phyloP scores from a whole-genome alignment of 2,113 vertebrate species.

The Podilymbus podiceps region DNA sequence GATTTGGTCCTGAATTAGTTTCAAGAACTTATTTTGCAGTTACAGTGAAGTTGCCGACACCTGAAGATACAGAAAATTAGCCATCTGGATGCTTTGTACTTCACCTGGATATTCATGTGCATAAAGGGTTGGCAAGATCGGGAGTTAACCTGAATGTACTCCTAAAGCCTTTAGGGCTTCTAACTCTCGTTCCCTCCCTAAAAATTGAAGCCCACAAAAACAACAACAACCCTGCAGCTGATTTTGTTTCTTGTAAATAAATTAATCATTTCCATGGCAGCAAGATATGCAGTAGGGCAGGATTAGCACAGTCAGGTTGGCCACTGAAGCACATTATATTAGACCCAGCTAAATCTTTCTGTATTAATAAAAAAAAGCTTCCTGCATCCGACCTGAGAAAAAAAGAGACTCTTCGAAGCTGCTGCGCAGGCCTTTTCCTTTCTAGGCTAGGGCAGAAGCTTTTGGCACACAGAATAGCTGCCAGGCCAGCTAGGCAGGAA shows the following conservation, averaged over 20 bases:
- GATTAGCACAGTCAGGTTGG: background rate
- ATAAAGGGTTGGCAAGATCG: background rate
- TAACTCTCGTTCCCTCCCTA: background rate
- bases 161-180: background rate
- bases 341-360: background rate
- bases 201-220: background rate
- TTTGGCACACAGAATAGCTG: conserved; percentile 31
- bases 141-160: background rate
- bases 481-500: conserved; percentile 53
- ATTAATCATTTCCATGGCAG: background rate
- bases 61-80: background rate
- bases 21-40: background rate
- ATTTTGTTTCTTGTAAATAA: background rate
- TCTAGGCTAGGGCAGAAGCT: conserved; percentile 18
- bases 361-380: background rate
- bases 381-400: background rate
- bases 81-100: background rate
- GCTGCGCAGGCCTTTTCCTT: background rate
- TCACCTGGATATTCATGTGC: background rate
- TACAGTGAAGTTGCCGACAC: background rate
- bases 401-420: background rate
- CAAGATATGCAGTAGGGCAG: background rate
- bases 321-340: background rate
- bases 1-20: background rate
- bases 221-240: background rate